phyloP scores from a whole-genome alignment of 2,797 vertebrate species.

The Dermochelys coriacea region DNA sequence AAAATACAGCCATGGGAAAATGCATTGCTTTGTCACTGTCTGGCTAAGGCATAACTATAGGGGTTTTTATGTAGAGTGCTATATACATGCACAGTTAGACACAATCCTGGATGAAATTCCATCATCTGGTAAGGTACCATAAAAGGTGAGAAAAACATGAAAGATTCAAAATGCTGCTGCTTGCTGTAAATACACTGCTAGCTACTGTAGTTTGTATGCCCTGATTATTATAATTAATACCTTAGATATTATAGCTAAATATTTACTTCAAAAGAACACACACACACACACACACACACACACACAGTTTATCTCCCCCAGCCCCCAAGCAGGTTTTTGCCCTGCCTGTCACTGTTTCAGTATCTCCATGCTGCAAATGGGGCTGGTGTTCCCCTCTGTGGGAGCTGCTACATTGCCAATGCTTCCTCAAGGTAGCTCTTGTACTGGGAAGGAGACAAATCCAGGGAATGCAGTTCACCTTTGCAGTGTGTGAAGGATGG shows the following conservation, averaged over 20 bases:
- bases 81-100: neutral
- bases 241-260: neutral
- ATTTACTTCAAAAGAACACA: neutral
- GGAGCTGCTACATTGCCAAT: neutral
- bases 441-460: neutral
- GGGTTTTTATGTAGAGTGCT: neutral
- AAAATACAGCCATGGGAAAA: neutral
- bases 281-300: too few relatives aligned
- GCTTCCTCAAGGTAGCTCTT: neutral
- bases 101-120: neutral
- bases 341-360: neutral
- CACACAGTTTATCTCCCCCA: neutral
- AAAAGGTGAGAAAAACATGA: neutral
- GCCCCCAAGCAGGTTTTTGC: neutral
- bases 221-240: neutral
- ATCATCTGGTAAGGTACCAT: neutral
- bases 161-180: neutral
- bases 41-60: neutral
- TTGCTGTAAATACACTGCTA: neutral
- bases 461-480: neutral
- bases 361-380: neutral
- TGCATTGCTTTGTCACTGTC: neutral
- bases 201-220: fast-evolving
- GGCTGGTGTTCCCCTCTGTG: fast-evolving
- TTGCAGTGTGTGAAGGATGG: neutral